A percentile compares a stretch with the other conserved stretches of the same genome.
phyloP scores from a whole-genome alignment of 2,797 vertebrate species.

The Parambassis ranga region DNA sequence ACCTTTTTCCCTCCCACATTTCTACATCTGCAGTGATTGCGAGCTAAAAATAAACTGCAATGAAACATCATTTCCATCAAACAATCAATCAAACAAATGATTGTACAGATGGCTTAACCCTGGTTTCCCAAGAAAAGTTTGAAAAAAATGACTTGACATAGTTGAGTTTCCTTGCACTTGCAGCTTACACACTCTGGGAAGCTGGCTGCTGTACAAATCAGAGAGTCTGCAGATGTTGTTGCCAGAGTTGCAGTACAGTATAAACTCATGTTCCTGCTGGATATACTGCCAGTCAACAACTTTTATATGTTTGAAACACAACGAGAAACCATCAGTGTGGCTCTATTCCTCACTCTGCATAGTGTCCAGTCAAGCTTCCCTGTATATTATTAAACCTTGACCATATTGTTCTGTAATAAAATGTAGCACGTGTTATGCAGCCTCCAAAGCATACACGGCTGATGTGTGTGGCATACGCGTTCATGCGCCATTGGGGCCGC shows the following conservation, averaged over 20 bases:
- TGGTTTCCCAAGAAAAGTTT: neutral
- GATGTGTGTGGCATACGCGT: neutral
- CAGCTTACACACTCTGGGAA: neutral
- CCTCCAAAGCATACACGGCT: too few species aligned
- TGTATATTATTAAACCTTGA: too few species aligned
- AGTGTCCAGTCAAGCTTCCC: too few species aligned
- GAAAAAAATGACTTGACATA: neutral
- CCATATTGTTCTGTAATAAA: too few species aligned
- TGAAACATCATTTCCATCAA: neutral
- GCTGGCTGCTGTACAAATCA: neutral
- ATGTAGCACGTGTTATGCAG: too few species aligned
- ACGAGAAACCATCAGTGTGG: too few species aligned
- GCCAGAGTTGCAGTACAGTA: neutral
- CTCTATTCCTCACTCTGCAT: too few species aligned
- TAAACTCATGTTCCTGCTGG: neutral
- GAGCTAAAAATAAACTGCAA: slow-evolving; percentile 2
- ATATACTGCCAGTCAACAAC: too few species aligned
- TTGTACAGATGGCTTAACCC: neutral
- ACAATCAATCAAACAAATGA: neutral
- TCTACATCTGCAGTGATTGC: neutral
- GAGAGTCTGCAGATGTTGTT: neutral
- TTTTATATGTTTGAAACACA: too few species aligned
- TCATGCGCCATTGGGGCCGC: neutral
- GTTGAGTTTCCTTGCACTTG: neutral
- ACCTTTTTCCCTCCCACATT: neutral